A percentile compares a stretch with the other conserved stretches of the same genome.
Conservation (phyloP, 2,113 vertebrate species). For the Argyrosomus japonicus region DNA sequence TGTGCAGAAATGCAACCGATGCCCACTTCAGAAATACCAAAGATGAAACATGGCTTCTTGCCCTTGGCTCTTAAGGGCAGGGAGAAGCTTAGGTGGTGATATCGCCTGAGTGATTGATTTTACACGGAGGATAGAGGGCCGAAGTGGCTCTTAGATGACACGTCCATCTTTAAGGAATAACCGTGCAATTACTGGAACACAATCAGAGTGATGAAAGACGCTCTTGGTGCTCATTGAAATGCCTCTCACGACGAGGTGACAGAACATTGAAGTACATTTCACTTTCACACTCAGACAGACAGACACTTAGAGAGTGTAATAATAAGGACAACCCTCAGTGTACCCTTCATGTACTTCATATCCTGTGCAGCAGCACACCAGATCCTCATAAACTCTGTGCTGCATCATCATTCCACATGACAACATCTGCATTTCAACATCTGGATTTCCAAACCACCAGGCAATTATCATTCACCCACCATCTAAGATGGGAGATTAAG, state of each 20-base stretch:
- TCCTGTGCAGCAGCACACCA: slow-evolving; percentile 15
- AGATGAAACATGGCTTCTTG: slow-evolving; percentile 7
- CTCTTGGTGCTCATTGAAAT: slow-evolving; percentile 13
- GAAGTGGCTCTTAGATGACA: slow-evolving; percentile 19
- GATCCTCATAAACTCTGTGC: slow-evolving; percentile 14
- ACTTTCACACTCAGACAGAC: slow-evolving; percentile 1
- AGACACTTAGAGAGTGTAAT: not conserved
- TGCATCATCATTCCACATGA: not conserved
- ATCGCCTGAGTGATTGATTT: slow-evolving; percentile 3
- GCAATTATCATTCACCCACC: slow-evolving; percentile 17
- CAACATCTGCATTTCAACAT: slow-evolving; percentile 21
- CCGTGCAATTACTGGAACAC: slow-evolving; percentile 4
- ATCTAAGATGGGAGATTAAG: not conserved
- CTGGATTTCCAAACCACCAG: slow-evolving; percentile 16
- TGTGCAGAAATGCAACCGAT: slow-evolving; percentile 55
- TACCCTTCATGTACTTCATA: not conserved
- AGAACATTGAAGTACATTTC: slow-evolving; percentile 13
- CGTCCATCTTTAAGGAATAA: slow-evolving; percentile 28
- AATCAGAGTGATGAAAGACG: slow-evolving; percentile 21
- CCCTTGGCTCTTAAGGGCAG: not conserved
- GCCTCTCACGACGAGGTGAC: slow-evolving; percentile 11
- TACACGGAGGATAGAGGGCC: not conserved
- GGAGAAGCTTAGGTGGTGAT: slow-evolving; percentile 4
- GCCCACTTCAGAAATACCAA: slow-evolving; percentile 67
- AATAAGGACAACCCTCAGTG: slow-evolving; percentile 6